Evolutionary conservation across 2,113 vertebrate genomes (phyloP).

Genomic region (Crotophaga sulcirostris): DNA sequence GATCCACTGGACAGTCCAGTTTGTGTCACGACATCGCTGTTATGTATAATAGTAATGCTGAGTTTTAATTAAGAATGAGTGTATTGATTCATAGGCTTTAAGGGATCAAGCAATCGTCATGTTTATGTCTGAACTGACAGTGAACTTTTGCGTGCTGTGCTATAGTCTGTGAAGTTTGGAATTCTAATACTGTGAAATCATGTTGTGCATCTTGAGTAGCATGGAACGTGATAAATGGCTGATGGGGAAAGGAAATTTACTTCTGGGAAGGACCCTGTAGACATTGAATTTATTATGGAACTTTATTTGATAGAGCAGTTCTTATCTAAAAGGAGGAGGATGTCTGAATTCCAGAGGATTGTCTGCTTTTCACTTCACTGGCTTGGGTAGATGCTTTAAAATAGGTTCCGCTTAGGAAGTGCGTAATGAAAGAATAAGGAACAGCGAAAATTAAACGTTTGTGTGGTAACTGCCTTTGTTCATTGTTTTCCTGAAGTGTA

Average conservation of each 20-base stretch:
- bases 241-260: not conserved
- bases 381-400: not conserved
- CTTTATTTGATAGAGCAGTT: not conserved
- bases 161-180: not conserved
- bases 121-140: not conserved
- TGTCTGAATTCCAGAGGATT: not conserved
- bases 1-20: too few species aligned
- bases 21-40: not conserved
- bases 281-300: not conserved
- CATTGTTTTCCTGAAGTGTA: not conserved
- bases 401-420: not conserved
- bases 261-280: not conserved
- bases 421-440: not conserved
- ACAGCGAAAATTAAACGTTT: not conserved
- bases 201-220: not conserved
- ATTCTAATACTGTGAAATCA: not conserved
- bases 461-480: not conserved
- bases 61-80: not conserved
- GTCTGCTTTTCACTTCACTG: not conserved
- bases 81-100: not conserved
- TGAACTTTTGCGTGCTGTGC: not conserved
- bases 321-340: not conserved
- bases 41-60: not conserved
- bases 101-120: not conserved
- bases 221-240: not conserved